Percentiles rank a stretch among this genome's conserved stretches.
Conservation (phyloP, 2,888 invertebrate species). For the Drosophila ezoana region DNA sequence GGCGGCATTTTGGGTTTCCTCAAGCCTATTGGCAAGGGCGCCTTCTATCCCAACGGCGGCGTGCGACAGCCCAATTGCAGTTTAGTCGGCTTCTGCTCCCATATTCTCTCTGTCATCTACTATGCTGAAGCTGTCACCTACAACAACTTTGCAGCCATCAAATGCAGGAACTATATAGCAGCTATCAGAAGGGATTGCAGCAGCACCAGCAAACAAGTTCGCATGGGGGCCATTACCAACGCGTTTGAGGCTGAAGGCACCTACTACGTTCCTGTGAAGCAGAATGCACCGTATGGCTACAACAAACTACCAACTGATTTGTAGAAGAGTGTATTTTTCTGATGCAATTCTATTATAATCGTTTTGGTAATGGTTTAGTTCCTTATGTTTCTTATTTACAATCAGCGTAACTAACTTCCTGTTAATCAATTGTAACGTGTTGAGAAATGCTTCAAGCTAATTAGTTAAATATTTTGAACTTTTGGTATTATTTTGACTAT, state of each 20-base stretch:
- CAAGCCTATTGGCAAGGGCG: constrained; percentile 84
- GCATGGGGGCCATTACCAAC: constrained; percentile 76
- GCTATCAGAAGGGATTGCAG: constrained; percentile 73
- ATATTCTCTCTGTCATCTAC: constrained; percentile 84
- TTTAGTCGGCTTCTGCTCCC: constrained; percentile 84
- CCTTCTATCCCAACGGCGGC: constrained; percentile 86
- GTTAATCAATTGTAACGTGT: no score
- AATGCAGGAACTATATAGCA: constrained; percentile 68
- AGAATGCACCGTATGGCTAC: constrained; percentile 73
- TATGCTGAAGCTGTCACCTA: constrained; percentile 85
- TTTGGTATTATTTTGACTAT: no score
- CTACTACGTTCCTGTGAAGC: constrained; percentile 81
- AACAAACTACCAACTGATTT: no score
- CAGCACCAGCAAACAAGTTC: constrained; percentile 59
- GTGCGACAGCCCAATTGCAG: constrained; percentile 86
- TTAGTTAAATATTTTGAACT: no score
- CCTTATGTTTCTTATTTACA: no score
- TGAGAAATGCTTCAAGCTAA: no score
- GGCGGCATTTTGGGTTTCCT: constrained; percentile 81
- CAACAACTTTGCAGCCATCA: constrained; percentile 77
- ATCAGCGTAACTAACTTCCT: no score
- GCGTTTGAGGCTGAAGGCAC: constrained; percentile 73
- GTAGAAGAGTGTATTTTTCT: no score
- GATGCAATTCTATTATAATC: no score
- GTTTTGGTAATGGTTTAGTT: no score